A percentile compares a stretch with the other conserved stretches of the same genome.
Conservation (phyloP, 2,797 vertebrate genomes). For the Petrocephalus schoutedeni region DNA sequence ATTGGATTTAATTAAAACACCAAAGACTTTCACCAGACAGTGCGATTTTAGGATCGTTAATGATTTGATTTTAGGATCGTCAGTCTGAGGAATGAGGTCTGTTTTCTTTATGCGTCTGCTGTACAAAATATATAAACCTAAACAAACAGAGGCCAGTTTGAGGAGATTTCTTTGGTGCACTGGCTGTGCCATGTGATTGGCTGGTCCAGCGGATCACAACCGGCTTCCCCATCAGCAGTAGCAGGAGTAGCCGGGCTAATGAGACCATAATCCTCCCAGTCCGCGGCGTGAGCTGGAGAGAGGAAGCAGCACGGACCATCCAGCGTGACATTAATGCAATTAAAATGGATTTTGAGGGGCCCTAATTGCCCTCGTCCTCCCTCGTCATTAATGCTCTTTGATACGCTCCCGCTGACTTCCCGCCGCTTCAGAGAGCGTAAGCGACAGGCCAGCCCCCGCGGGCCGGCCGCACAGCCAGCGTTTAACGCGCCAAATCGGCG, state of each 20-base stretch:
- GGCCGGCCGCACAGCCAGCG: slow-evolving; percentile 13
- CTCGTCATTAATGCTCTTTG: slow-evolving; percentile 59
- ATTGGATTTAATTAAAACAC: not conserved
- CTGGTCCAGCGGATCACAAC: slow-evolving; percentile 11
- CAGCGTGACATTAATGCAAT: slow-evolving; percentile 37
- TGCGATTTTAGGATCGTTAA: slow-evolving; percentile 64
- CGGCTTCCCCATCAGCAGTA: slow-evolving; percentile 17
- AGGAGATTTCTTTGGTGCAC: slow-evolving; percentile 45
- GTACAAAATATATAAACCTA: slow-evolving; percentile 64
- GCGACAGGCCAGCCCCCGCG: slow-evolving; percentile 8
- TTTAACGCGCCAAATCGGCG: slow-evolving; percentile 19
- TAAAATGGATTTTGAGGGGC: slow-evolving; percentile 43
- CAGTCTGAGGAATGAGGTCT: slow-evolving; percentile 56
- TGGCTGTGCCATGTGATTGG: slow-evolving; percentile 31
- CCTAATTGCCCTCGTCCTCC: slow-evolving; percentile 65
- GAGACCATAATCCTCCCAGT: slow-evolving; percentile 62
- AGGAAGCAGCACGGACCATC: slow-evolving; percentile 52
- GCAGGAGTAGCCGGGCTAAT: slow-evolving; percentile 51
- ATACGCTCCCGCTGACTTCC: slow-evolving; percentile 52
- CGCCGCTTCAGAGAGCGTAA: slow-evolving; percentile 17
- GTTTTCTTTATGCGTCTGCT: slow-evolving; percentile 47
- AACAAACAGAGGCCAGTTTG: slow-evolving; percentile 32
- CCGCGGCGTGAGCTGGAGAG: slow-evolving; percentile 49
- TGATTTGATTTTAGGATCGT: slow-evolving; percentile 68
- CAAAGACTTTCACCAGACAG: slow-evolving; percentile 26